These are phyloP conservation scores for Syngnathus scovelli DNA, from an alignment of 2,113 vertebrate species.

Conservation along the genomic window DNA sequence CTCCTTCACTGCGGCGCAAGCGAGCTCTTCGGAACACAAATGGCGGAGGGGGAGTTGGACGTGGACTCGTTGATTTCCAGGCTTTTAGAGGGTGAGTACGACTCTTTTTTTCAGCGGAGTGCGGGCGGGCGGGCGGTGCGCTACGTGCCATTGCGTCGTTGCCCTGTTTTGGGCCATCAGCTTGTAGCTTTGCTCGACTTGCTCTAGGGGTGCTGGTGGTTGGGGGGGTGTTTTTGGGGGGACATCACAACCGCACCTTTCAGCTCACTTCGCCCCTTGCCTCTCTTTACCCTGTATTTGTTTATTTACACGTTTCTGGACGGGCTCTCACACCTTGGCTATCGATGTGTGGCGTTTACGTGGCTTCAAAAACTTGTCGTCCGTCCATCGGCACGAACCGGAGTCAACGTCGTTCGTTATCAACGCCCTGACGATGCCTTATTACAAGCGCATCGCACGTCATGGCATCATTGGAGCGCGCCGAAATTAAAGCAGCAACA, in stretches of 20 bases:
- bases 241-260: conserved; percentile 29
- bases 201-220: conserved; percentile 6
- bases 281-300: neutral
- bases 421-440: neutral
- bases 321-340: neutral
- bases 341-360: neutral
- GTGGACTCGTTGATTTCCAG: conserved; percentile 95
- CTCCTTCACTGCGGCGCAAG: conserved; percentile 32
- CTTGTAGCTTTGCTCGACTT: conserved; percentile 2
- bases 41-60: conserved; percentile 98
- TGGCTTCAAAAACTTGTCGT: conserved; percentile 34
- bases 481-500: neutral
- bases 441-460: neutral
- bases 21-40: conserved; percentile 68
- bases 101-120: neutral
- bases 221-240: conserved; percentile 14
- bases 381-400: neutral
- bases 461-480: neutral
- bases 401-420: neutral
- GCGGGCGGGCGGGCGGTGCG: too few relatives aligned
- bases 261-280: neutral
- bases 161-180: neutral
- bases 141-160: fast-evolving
- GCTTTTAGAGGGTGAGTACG: conserved; percentile 86
- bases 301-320: neutral